phyloP scores from a whole-genome alignment of 2,797 vertebrate genomes.

The Macrochelys suwanniensis region DNA sequence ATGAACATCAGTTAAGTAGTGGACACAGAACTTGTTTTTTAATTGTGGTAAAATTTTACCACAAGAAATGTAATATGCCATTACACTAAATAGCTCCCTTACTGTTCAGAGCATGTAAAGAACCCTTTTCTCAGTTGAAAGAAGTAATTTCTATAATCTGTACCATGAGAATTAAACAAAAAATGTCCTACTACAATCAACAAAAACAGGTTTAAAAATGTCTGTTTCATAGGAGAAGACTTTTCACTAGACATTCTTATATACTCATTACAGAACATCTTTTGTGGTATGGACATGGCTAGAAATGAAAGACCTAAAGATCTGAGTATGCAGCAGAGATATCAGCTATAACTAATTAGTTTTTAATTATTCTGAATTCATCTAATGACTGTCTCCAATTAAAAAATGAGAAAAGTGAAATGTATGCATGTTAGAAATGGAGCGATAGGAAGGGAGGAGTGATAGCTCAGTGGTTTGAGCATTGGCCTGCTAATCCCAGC shows the following conservation, averaged over 20 bases:
- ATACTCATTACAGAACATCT: not conserved
- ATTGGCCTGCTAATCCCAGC: too few relatives aligned
- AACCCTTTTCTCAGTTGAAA: not conserved
- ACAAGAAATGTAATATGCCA: conserved; percentile 51
- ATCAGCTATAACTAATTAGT: not conserved
- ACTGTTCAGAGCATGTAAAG: not conserved
- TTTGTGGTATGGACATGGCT: not conserved
- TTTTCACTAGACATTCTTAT: not conserved
- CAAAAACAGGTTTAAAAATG: not conserved
- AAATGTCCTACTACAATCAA: not conserved
- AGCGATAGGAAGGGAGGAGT: not conserved
- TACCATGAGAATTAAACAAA: not conserved
- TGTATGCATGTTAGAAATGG: not conserved
- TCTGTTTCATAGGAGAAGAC: not conserved
- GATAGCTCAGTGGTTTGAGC: too few relatives aligned
- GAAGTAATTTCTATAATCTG: not conserved
- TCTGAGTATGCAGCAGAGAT: not conserved
- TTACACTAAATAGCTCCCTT: conserved; percentile 3
- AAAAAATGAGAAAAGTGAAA: not conserved
- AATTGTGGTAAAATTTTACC: conserved; percentile 60
- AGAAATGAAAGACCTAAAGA: not conserved
- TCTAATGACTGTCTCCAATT: not conserved
- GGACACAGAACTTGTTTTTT: conserved; percentile 56
- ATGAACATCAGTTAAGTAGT: conserved; percentile 46
- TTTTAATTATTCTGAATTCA: not conserved